These are phyloP conservation scores for Rhagium mordax DNA, from an alignment of 2,888 invertebrate genomes.

Conservation along the genomic window DNA sequence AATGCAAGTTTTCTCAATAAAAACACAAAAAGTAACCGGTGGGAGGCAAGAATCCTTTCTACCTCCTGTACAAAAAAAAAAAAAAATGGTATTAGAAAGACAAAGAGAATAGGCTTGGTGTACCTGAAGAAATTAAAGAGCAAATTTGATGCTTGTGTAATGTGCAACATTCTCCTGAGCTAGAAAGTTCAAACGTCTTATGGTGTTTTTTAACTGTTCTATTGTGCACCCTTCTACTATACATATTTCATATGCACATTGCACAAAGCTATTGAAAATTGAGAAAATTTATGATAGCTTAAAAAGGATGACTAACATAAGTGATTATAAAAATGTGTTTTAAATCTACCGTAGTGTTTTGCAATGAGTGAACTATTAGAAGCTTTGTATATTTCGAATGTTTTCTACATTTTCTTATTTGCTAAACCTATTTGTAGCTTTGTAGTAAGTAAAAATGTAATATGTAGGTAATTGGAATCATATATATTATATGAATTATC, in stretches of 20 bases:
- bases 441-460: slow-evolving; percentile 66
- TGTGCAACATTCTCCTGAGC: slow-evolving; percentile 58
- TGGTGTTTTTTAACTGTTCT: slow-evolving; percentile 48
- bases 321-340: slow-evolving; percentile 48
- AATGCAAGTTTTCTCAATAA: slow-evolving; percentile 39
- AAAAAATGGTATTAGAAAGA: slow-evolving; percentile 33
- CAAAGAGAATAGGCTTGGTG: slow-evolving; percentile 53
- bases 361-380: slow-evolving; percentile 60
- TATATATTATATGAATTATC: slow-evolving; percentile 53
- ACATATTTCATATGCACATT: slow-evolving; percentile 54
- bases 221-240: slow-evolving; percentile 46
- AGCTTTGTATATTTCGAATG: slow-evolving; percentile 61
- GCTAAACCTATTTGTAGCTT: slow-evolving; percentile 64
- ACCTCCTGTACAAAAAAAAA: slow-evolving; percentile 48
- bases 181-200: slow-evolving; percentile 47
- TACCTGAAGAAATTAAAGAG: slow-evolving; percentile 45
- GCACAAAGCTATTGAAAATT: slow-evolving; percentile 55
- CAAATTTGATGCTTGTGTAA: slow-evolving; percentile 63
- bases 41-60: slow-evolving; percentile 49
- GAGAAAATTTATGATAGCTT: slow-evolving; percentile 48
- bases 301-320: slow-evolving; percentile 49
- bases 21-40: slow-evolving; percentile 56
- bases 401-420: slow-evolving; percentile 59
- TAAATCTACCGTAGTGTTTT: slow-evolving; percentile 58
- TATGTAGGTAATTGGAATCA: slow-evolving; percentile 58